These are phyloP conservation scores for Sphaeramia orbicularis DNA, from an alignment of 2,797 vertebrate genomes.

Conservation along the genomic window DNA sequence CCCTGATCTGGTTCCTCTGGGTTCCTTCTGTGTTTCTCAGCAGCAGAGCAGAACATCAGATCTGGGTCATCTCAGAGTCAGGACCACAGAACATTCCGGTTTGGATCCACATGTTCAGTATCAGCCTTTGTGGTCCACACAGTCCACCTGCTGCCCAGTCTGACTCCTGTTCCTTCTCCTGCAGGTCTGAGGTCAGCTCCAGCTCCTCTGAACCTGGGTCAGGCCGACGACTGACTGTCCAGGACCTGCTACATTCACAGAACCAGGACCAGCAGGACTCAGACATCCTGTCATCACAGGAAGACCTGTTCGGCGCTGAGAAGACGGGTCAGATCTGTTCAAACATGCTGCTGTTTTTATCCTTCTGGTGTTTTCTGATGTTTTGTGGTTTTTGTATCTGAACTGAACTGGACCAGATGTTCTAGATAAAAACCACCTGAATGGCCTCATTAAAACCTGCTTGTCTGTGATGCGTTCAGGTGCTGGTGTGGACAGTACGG, in stretches of 20 bases:
- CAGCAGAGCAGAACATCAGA: conserved; percentile 60
- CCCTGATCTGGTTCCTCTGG: too few species aligned
- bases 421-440: too few species aligned
- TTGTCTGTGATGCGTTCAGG: conserved; percentile 54
- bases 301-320: conserved; percentile 91
- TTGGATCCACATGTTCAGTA: too few species aligned
- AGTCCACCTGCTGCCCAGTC: too few species aligned
- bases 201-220: conserved; percentile 75
- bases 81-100: conserved; percentile 73
- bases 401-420: too few species aligned
- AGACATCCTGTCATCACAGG: conserved; percentile 89
- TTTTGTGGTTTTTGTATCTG: too few species aligned
- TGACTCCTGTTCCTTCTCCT: background rate
- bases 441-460: too few species aligned
- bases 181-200: conserved; percentile 81
- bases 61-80: conserved; percentile 50
- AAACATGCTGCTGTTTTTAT: too few species aligned
- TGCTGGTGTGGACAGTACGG: conserved; percentile 83
- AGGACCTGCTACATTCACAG: conserved; percentile 79
- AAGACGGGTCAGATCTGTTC: conserved; percentile 76
- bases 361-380: too few species aligned
- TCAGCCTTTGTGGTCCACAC: too few species aligned
- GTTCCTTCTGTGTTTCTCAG: too few species aligned
- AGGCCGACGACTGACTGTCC: conserved; percentile 67
- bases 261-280: conserved; percentile 69